Conservation (phyloP, 2,888 invertebrate genomes). For the Chaitophorus viminalis region DNA sequence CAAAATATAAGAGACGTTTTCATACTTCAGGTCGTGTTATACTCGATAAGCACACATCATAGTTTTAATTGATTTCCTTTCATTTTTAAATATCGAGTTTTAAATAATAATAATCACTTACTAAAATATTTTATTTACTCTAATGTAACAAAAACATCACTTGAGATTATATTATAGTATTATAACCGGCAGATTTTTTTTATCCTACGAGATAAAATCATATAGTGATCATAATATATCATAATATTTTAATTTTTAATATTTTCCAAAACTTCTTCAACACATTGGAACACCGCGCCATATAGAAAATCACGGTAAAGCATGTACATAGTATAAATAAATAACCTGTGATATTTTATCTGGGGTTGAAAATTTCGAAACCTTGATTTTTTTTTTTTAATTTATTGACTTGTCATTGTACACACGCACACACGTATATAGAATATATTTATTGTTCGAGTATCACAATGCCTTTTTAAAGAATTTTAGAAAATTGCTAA, state of each 20-base stretch:
- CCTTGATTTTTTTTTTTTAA: not conserved
- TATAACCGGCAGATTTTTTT: too few relatives aligned
- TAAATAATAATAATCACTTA: too few relatives aligned
- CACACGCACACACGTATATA: not conserved
- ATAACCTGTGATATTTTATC: not conserved
- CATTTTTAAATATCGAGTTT: too few relatives aligned
- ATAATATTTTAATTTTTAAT: not conserved
- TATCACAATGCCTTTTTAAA: conserved; percentile 27
- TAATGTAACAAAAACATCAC: too few relatives aligned
- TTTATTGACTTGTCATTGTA: not conserved
- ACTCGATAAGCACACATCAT: too few relatives aligned
- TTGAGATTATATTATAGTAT: too few relatives aligned
- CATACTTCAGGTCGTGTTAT: too few relatives aligned
- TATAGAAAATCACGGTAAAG: not conserved
- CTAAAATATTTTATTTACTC: too few relatives aligned
- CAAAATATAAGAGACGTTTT: too few relatives aligned
- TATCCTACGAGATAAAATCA: too few relatives aligned
- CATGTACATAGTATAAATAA: not conserved
- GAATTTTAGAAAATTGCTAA: conserved; percentile 53
- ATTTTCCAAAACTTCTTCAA: not conserved
- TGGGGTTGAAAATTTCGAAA: conserved; percentile 37
- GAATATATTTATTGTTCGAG: conserved; percentile 31
- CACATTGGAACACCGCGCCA: not conserved
- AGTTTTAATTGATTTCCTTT: too few relatives aligned
- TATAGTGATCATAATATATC: too few relatives aligned